Percentiles rank a stretch among this genome's conserved stretches.
phyloP scores from a whole-genome alignment of 1,140 invertebrate genomes.

The Cyclargus thomasi region DNA sequence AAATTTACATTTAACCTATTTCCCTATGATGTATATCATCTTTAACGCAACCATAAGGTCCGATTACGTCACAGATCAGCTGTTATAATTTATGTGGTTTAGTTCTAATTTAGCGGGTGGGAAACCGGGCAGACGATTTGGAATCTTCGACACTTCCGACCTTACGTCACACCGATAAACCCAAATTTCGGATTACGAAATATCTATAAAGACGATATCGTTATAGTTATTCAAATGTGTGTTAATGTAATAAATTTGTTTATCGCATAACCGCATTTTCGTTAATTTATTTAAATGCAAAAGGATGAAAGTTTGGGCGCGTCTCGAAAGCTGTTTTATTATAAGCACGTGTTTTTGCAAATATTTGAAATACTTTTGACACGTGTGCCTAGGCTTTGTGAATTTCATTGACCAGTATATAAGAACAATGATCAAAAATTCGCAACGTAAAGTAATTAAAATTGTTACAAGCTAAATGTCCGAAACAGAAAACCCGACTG shows the following conservation, averaged over 20 bases:
- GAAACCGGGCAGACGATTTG: background rate
- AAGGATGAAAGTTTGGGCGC: slow-evolving; percentile 11
- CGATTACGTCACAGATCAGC: background rate
- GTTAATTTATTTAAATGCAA: background rate
- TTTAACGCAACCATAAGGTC: slow-evolving; percentile 29
- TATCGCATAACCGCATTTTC: background rate
- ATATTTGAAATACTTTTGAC: no score
- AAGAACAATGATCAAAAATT: no score
- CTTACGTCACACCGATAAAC: slow-evolving; percentile 5
- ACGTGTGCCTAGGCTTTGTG: no score
- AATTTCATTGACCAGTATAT: no score
- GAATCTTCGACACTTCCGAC: background rate
- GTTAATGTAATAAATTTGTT: background rate
- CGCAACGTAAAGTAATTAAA: no score
- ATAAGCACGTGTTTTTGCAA: background rate
- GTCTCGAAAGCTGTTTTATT: slow-evolving; percentile 8
- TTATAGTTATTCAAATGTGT: slow-evolving; percentile 10
- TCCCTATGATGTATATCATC: slow-evolving; percentile 23
- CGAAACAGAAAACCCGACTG: no score
- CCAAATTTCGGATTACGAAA: background rate
- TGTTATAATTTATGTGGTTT: slow-evolving; percentile 7
- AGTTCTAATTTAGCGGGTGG: background rate
- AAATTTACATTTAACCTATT: slow-evolving; percentile 33
- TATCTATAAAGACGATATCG: slow-evolving; percentile 2
- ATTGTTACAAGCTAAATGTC: no score